Conservation (phyloP, 2,888 invertebrate species). For the Kuschelorhynchus macadamiae region DNA sequence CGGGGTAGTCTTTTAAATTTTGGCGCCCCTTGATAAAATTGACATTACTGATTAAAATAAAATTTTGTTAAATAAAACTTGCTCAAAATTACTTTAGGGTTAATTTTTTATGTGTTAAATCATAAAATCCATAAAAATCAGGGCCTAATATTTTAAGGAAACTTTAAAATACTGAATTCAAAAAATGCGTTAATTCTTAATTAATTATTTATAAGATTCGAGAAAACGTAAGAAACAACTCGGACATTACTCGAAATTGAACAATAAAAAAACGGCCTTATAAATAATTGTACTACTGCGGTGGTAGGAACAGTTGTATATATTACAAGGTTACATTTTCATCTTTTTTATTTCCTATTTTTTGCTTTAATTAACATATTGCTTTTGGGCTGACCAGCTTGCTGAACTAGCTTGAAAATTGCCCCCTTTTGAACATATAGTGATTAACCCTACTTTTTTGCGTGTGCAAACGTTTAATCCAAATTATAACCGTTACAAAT, state of each 20-base stretch:
- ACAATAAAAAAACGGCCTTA: slow-evolving; percentile 10
- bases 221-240: no score
- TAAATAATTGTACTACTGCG: slow-evolving; percentile 20
- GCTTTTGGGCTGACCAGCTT: slow-evolving; percentile 40
- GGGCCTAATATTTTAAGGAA: no score
- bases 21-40: background rate
- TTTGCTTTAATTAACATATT: slow-evolving; percentile 33
- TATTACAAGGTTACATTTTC: slow-evolving; percentile 38
- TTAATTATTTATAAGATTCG: no score
- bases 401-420: slow-evolving; percentile 11
- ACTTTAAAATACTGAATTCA: no score
- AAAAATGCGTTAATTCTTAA: no score
- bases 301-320: slow-evolving; percentile 38
- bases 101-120: no score
- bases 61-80: no score
- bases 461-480: slow-evolving; percentile 1
- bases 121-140: no score
- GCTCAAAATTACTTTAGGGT: no score
- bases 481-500: slow-evolving; percentile 25
- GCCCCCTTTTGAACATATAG: background rate
- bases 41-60: no score
- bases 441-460: slow-evolving; percentile 5
- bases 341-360: slow-evolving; percentile 21
- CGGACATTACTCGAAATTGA: slow-evolving; percentile 1
- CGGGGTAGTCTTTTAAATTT: background rate